Evolutionary conservation across 2,888 invertebrate genomes (phyloP), one percentile per base, ranked within the genome.

Genomic region (Nasonovia ribisnigri): DNA sequence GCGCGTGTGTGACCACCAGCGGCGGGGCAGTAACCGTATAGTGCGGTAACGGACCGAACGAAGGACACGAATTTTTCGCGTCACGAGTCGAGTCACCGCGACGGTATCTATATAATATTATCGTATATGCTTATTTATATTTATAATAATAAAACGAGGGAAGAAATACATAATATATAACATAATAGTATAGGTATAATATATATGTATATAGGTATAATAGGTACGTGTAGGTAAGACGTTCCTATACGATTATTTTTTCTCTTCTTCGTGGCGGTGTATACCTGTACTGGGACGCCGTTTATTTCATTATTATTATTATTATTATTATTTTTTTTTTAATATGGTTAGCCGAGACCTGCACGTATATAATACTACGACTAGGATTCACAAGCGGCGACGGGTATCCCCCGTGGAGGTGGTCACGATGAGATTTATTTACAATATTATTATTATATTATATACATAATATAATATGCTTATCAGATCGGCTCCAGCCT

Each of bases 1-100:
- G 77, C 91, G 84, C 91, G 84, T 84, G 92, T 92, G 86, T 87
- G 92, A 92, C 92, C 92, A 92, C 60, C 92, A 46, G 43, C 48
- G 36, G 84, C 42, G 57, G 20, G 29, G 43, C 57, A 57, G 77
- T 84, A 57, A 57, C 67, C 43, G 91, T 20, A 77, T 20, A 20
- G 92, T 89, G 89, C 48, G 57, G 92, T 86, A 84, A 67, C 87
- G 26, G 57, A 13, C 46, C 77, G 84, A 84, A 94, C 77, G 84
- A 84, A 94, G 91, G 60, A 94, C 94, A 89, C 94, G 92, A 89
- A 89, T 92, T 89, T 67, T 91, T 91, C 84, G 84, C 87, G 88
- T 94, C 92, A 91, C 94, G 92, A 90, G 51, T 43, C 13, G 42
- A 48, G 90, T 51, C 11, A 20, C 43, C 43, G 60, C 24, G 36